These are phyloP conservation scores for Crocuta crocuta DNA, from an alignment of 2,113 vertebrate genomes.

Conservation along the genomic window DNA sequence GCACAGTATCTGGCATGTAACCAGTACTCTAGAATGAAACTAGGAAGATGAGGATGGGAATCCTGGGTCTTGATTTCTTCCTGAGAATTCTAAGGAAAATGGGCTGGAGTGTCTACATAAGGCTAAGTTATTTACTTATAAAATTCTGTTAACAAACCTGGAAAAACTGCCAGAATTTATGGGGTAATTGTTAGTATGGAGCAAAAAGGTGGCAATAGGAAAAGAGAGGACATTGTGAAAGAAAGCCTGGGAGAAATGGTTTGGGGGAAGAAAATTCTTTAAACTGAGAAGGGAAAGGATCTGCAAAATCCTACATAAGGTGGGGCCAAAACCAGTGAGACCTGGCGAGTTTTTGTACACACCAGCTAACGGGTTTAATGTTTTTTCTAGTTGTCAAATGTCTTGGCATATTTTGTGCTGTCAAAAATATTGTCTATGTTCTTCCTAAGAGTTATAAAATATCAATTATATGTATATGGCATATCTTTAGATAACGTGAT, in stretches of 20 bases:
- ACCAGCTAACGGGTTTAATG: not conserved
- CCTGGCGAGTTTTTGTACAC: not conserved
- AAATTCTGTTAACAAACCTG: slow-evolving; percentile 47
- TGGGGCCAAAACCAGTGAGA: not conserved
- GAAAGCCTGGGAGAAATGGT: slow-evolving; percentile 31
- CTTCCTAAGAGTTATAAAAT: slow-evolving; percentile 42
- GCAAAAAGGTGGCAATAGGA: slow-evolving; percentile 43
- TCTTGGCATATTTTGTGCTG: not conserved
- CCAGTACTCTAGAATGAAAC: not conserved
- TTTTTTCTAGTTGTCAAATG: slow-evolving; percentile 38
- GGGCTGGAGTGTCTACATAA: not conserved
- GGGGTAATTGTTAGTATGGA: slow-evolving; percentile 17
- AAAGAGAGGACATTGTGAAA: slow-evolving; percentile 22
- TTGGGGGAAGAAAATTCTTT: slow-evolving; percentile 30
- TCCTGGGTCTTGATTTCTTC: not conserved
- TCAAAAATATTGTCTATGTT: slow-evolving; percentile 2
- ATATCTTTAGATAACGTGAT: not conserved
- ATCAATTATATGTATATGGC: not conserved
- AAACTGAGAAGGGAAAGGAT: slow-evolving; percentile 16
- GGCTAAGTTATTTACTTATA: slow-evolving; percentile 12
- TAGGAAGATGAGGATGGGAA: not conserved
- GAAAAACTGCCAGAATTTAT: slow-evolving; percentile 51
- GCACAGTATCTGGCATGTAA: not conserved
- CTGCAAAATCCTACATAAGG: not conserved
- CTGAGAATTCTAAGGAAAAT: not conserved